These are phyloP conservation scores for Alosa sapidissima DNA, from an alignment of 2,797 vertebrate species.

Conservation along the genomic window DNA sequence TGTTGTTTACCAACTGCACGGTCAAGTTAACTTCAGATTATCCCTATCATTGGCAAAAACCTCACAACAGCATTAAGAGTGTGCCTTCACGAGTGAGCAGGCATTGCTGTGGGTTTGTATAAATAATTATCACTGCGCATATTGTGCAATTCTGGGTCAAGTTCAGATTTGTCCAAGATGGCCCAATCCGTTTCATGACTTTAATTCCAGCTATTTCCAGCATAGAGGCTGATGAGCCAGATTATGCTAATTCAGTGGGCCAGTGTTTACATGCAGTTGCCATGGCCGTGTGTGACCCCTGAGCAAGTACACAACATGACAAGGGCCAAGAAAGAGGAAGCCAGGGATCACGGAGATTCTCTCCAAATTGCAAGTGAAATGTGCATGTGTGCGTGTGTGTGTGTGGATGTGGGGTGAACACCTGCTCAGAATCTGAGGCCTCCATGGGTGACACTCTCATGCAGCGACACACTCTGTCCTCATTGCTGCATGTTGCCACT, in stretches of 20 bases:
- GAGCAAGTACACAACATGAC: neutral
- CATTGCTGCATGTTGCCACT: constrained; percentile 1
- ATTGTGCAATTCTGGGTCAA: constrained; percentile 25
- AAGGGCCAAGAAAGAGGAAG: constrained; percentile 15
- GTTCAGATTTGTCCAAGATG: constrained; percentile 19
- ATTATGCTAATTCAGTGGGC: neutral
- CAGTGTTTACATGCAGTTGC: constrained; percentile 10
- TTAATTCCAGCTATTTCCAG: constrained; percentile 22
- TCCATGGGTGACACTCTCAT: neutral
- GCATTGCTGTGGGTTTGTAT: neutral
- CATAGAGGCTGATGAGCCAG: neutral
- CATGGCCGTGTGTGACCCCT: neutral
- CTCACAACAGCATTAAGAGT: neutral
- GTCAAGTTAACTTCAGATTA: neutral
- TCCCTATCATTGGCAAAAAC: neutral
- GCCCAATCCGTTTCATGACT: constrained; percentile 4
- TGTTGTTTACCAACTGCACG: neutral
- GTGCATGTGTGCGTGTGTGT: too few species aligned
- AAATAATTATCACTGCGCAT: neutral
- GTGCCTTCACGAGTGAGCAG: neutral
- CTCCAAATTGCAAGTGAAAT: neutral
- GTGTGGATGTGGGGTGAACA: neutral
- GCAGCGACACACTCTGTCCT: neutral
- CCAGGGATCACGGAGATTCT: neutral
- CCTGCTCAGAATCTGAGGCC: neutral